Base-by-base conservation (phyloP, 2,113 vertebrate species). In the Pomatostomus ruficeps region DNA sequence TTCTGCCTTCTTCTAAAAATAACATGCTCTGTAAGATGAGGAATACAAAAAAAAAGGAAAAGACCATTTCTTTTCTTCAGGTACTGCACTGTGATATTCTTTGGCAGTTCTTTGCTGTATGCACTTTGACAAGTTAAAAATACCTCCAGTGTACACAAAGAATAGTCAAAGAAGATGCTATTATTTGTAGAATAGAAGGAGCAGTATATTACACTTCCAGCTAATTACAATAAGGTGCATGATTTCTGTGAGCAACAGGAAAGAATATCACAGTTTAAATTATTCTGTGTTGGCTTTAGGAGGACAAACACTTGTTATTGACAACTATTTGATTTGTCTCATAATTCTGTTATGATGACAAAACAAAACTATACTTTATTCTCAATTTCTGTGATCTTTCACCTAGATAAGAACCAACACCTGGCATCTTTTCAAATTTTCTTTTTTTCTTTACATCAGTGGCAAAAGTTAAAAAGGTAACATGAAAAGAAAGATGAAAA, bases 401-500 rank as follows among this genome's bases (percentile, higher is more conserved):
- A 98, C 97, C 98, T 94, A 97, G 96, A 97, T 97, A 97, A 98
- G 97, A 98, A 97, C 97, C 97, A 97, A 97, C 95, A 98, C 97
- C 98, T 98, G 97, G 97, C 97, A 98, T 97, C 97, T 98, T 98
- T 98, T 98, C 98, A 98, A 98, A 98, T 97, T 97, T 97, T 88
- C 95, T 95, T 95, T 97, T 96, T 95, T 98, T 97, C 96, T 96
- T 98, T 98, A 98, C 97, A 98, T 98, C 98, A 98, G 97, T 98
- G 95, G 97, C 96, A 98, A 97, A 98, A 98, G 97, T 98, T 98
- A 97, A 98, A 98, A 98, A 98, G 98, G 96, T 97, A 98, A 98
- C 98, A 98, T 98, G 97, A 98, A 98, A 98, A 98, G 98, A 97
- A 98, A 98, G 97, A 98, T 98, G 98, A 98, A 98, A 98, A 97